Percentiles rank a stretch among this genome's conserved stretches.
phyloP scores from a whole-genome alignment of 2,797 vertebrate species.

The Gymnocypris eckloni region DNA sequence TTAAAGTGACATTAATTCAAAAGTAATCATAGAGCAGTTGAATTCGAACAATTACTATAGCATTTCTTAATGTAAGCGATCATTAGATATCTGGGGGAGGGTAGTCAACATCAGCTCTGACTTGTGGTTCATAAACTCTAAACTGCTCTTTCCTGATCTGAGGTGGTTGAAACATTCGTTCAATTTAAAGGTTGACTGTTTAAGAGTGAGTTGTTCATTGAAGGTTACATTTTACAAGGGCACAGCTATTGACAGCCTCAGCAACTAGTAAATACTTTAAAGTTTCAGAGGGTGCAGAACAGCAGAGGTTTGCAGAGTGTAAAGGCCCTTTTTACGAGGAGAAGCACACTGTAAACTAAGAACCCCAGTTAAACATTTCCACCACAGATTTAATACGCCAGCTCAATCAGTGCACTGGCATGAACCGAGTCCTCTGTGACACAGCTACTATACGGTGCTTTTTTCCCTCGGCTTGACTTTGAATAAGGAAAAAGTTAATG shows the following conservation, averaged over 20 bases:
- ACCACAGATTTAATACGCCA: conserved; percentile 40
- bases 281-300: conserved; percentile 67
- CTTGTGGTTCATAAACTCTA: conserved; percentile 15
- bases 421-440: conserved; percentile 29
- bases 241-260: conserved; percentile 68
- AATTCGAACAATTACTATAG: neutral
- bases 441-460: conserved; percentile 3
- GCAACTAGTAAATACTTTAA: conserved; percentile 67
- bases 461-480: conserved; percentile 1
- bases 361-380: conserved; percentile 44
- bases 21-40: neutral
- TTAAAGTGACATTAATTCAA: neutral
- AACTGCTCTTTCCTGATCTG: neutral
- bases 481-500: conserved; percentile 8
- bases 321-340: conserved; percentile 74
- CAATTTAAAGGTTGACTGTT: conserved; percentile 12
- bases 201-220: conserved; percentile 28
- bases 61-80: neutral
- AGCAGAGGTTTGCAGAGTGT: conserved; percentile 70
- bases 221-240: conserved; percentile 25
- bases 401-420: conserved; percentile 36
- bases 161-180: conserved; percentile 31
- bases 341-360: conserved; percentile 73
- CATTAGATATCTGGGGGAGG: no score
- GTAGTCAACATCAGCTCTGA: neutral